Base-by-base conservation (phyloP, 2,113 vertebrate genomes). In the Alosa alosa region DNA sequence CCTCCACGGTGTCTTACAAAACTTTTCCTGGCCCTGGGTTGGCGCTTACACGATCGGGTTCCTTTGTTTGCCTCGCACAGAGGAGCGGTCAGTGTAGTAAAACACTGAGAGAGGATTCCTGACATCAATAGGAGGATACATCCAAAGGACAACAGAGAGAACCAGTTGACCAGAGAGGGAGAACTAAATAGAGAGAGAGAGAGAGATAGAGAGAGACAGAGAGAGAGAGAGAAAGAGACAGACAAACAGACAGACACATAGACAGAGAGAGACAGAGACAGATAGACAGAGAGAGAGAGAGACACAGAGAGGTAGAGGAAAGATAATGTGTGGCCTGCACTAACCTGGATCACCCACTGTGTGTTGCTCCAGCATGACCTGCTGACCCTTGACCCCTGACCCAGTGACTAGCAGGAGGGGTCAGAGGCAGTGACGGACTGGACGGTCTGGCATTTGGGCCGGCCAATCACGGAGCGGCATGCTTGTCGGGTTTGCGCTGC, bases 331-430 rank as follows among this genome's bases (percentile, higher is more conserved):
- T 89, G 55, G 84, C 41, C 84, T 82, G 6, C 39, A 81, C 46
- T 52, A 6, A 22, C 25, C 9, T 84, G 31, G 20, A 45, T 39
- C 46, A 81, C 13, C 55, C 47, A 82, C 47, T 18, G 45, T 84
- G 44, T n/a, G 7, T 82, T 78, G 75, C 64, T 46, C 11, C 20
- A 82, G 6, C 60, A 75, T 75, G 46, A 82, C 82, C 78, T 88
- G 72, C 4, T 85, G 85, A 86, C n/a, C n/a, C n/a, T n/a, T n/a
- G n/a, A n/a, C 87, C 81, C 20, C 17, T 20, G 81, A 49, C 83
- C 55, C n/a, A 41, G 8, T 85, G 64, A 83, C 64, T 44, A 55
- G 31, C 41, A 82, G 17, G 44, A 83, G 64, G 41, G 81, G 55
- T 84, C 46, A 83, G 5, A 45, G 45, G 83, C n/a, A n/a, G n/a